These are phyloP conservation scores for Chydorus sphaericus DNA, from an alignment of 2,888 invertebrate species.

Conservation along the genomic window DNA sequence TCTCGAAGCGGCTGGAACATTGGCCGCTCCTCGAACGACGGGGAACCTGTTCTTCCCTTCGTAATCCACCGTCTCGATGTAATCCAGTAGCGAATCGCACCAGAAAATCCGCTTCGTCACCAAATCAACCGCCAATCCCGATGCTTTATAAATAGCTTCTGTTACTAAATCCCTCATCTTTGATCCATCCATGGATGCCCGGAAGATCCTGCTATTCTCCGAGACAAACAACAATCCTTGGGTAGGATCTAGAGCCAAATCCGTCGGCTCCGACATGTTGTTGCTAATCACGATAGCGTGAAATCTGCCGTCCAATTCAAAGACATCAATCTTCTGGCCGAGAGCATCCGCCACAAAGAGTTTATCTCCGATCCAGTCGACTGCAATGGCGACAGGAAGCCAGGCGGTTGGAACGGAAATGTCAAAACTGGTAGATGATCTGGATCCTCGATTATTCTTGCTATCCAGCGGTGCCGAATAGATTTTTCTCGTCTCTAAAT, in stretches of 20 bases:
- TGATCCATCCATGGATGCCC: conserved; percentile 91
- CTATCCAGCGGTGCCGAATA: conserved; percentile 14
- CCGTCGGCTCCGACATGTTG: conserved; percentile 77
- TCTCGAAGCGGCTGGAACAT: conserved; percentile 68
- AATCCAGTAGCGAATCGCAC: conserved; percentile 89
- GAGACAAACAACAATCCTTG: conserved; percentile 49
- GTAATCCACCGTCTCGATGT: conserved; percentile 91
- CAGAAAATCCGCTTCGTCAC: conserved; percentile 80
- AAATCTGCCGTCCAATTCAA: conserved; percentile 69
- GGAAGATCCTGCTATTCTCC: conserved; percentile 39
- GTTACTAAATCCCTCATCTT: conserved; percentile 66
- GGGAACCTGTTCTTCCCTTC: conserved; percentile 66
- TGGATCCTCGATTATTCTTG: background rate
- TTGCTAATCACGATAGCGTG: conserved; percentile 84
- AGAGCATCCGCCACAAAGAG: conserved; percentile 85
- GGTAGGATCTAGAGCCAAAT: conserved; percentile 84
- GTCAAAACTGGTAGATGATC: conserved; percentile 34
- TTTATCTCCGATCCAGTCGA: conserved; percentile 95
- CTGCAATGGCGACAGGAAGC: conserved; percentile 78
- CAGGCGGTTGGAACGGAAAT: conserved; percentile 68
- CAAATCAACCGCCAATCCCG: conserved; percentile 81
- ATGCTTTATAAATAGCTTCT: conserved; percentile 85
- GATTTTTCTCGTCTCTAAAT: conserved; percentile 51
- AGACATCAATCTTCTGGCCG: conserved; percentile 86
- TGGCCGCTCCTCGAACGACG: conserved; percentile 44